These are phyloP conservation scores for Trachelus iudaicus DNA, from an alignment of 2,888 invertebrate genomes.

Conservation along the genomic window DNA sequence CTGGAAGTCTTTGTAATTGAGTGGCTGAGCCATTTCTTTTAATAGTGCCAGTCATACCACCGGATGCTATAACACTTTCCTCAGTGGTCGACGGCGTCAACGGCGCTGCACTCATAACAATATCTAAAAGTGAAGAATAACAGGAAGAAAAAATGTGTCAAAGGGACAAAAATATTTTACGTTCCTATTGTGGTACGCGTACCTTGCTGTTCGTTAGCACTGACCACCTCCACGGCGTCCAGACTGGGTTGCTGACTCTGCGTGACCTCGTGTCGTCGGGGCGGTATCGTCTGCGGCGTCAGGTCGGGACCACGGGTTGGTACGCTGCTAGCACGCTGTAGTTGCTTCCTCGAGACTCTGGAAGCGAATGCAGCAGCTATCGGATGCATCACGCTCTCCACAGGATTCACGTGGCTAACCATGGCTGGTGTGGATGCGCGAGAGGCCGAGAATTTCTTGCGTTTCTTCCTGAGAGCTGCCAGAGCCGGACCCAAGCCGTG, in stretches of 20 bases:
- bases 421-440: slow-evolving; percentile 72
- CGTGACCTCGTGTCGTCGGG: slow-evolving; percentile 70
- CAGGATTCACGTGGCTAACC: slow-evolving; percentile 60
- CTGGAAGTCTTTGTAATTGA: slow-evolving; percentile 75
- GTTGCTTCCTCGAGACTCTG: slow-evolving; percentile 59
- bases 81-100: slow-evolving; percentile 71
- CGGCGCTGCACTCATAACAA: slow-evolving; percentile 50
- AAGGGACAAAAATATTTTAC: neutral
- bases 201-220: slow-evolving; percentile 38
- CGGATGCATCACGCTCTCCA: slow-evolving; percentile 41
- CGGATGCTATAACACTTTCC: slow-evolving; percentile 65
- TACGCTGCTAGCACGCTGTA: slow-evolving; percentile 79
- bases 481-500: slow-evolving; percentile 68
- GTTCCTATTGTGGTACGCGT: neutral
- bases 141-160: slow-evolving; percentile 6
- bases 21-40: slow-evolving; percentile 71
- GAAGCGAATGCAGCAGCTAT: slow-evolving; percentile 34
- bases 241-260: slow-evolving; percentile 72
- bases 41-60: slow-evolving; percentile 46
- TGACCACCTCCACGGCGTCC: slow-evolving; percentile 50
- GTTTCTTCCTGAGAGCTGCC: slow-evolving; percentile 81
- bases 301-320: slow-evolving; percentile 71
- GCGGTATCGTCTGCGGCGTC: slow-evolving; percentile 54
- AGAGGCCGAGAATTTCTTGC: slow-evolving; percentile 86
- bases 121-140: slow-evolving; percentile 10